These are phyloP conservation scores for Phataginus tricuspis DNA, from an alignment of 2,797 vertebrate species.

Conservation along the genomic window DNA sequence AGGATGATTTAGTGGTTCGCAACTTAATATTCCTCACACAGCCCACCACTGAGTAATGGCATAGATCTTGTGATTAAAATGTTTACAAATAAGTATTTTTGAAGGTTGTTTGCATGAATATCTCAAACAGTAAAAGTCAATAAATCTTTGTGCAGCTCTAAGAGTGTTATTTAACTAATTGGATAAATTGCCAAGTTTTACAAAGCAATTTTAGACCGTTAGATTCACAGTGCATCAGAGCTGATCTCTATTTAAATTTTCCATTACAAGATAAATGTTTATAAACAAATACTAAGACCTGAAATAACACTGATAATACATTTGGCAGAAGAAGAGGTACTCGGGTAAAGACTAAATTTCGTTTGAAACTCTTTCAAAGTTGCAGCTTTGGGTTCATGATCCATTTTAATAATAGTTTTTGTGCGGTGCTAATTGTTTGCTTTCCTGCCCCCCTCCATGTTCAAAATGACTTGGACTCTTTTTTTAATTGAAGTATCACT, in stretches of 20 bases:
- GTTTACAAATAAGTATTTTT: constrained; percentile 63
- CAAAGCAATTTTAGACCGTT: constrained; percentile 27
- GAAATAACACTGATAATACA: neutral
- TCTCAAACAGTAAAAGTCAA: constrained; percentile 58
- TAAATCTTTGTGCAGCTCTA: constrained; percentile 60
- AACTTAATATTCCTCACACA: constrained; percentile 57
- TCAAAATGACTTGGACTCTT: neutral
- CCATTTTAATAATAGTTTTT: neutral
- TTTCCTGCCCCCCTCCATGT: neutral
- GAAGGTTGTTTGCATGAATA: constrained; percentile 65
- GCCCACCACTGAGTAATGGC: neutral
- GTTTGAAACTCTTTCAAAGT: neutral
- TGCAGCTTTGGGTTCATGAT: neutral
- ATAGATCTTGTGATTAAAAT: constrained; percentile 69
- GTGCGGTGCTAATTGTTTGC: neutral
- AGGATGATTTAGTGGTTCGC: constrained; percentile 46
- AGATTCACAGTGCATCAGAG: neutral
- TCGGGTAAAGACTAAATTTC: neutral
- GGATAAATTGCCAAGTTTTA: constrained; percentile 59
- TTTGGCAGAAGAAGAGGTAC: neutral
- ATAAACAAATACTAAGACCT: constrained; percentile 23
- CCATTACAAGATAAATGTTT: constrained; percentile 62
- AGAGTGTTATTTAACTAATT: constrained; percentile 68
- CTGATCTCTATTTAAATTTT: constrained; percentile 65
- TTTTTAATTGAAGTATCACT: too few species aligned